Evolutionary conservation across 2,888 invertebrate species (phyloP), one percentile per base, ranked within the genome.

Genomic region (Drosophila ustulata): DNA sequence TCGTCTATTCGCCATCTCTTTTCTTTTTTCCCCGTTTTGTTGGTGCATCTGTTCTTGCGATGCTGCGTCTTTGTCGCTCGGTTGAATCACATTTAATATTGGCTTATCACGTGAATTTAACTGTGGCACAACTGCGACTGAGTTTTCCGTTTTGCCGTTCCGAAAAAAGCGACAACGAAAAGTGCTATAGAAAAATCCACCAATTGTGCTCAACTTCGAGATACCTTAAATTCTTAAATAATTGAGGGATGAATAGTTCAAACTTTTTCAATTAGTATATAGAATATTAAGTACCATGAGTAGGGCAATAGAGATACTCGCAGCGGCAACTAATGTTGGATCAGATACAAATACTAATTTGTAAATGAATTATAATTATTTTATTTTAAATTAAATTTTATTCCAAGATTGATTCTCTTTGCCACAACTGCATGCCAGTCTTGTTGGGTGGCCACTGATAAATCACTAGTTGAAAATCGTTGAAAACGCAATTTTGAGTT

Each of bases 51-150:
- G 9, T 11, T 9, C 4, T 11, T 34, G 11, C 34, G 9, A 4
- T 43, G 45, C 23, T 30, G 55, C 39, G 46, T 45, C 66, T 26
- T 43, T 71, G 56, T 30, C 52, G 51, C 61, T 71, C 84, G 66
- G 69, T 62, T 81, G 79, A 87, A 84, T 82, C 88, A 81, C 81
- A 75, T 82, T 82, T 87, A 84, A 82, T 84, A 87, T 87, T 87
- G 76, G 82, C 88, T 81, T 87, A 84, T 84, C 88, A 87, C 84
- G 85, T 83, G 87, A 87, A 81, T 84, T 87, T 71, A 87, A 87
- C 82, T 78, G 82, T 83, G 87, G 68, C 83, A 78, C 78, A 39
- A 23, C 67, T 43, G 41, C 43, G 56, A 61, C 81, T 68, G 84
- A 74, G 59, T 57, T 67, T 76, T 56, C 78, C 68, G 58, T 34